Evolutionary conservation across 2,888 invertebrate species (phyloP).

Genomic region (Hirudinaria manillensis): DNA sequence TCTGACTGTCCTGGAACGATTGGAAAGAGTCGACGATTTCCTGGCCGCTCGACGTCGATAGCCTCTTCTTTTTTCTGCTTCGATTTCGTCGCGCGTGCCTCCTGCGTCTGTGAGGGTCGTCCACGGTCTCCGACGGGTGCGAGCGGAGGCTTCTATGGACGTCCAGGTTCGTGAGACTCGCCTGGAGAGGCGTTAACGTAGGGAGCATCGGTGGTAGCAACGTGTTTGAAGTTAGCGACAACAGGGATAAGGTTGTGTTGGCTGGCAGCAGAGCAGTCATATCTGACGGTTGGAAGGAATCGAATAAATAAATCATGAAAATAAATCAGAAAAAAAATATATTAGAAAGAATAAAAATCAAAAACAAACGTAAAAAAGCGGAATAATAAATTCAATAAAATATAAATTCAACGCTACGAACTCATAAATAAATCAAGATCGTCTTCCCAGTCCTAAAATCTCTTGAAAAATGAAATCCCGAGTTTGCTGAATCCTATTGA

Average conservation of each 20-base stretch:
- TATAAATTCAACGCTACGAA: no score
- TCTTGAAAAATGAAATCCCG: no score
- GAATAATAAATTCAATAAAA: no score
- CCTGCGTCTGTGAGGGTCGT: not conserved
- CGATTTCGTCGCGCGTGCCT: not conserved
- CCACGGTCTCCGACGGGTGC: not conserved
- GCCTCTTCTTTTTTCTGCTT: not conserved
- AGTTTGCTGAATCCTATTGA: no score
- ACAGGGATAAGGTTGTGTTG: not conserved
- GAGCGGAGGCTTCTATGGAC: not conserved
- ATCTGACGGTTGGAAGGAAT: not conserved
- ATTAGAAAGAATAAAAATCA: no score
- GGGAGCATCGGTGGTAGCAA: not conserved
- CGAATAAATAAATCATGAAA: no score
- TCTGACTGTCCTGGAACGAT: not conserved
- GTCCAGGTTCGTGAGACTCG: not conserved
- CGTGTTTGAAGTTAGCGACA: not conserved
- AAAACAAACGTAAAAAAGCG: no score
- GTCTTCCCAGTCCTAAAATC: no score
- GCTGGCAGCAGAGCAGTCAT: constrained; percentile 7
- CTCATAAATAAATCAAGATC: no score
- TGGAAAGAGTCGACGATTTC: not conserved
- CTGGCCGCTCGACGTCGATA: not conserved
- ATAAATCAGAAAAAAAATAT: no score
- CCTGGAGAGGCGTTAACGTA: not conserved